A percentile compares a stretch with the other conserved stretches of the same genome.
phyloP scores from a whole-genome alignment of 2,113 vertebrate genomes.

The Fulica atra region DNA sequence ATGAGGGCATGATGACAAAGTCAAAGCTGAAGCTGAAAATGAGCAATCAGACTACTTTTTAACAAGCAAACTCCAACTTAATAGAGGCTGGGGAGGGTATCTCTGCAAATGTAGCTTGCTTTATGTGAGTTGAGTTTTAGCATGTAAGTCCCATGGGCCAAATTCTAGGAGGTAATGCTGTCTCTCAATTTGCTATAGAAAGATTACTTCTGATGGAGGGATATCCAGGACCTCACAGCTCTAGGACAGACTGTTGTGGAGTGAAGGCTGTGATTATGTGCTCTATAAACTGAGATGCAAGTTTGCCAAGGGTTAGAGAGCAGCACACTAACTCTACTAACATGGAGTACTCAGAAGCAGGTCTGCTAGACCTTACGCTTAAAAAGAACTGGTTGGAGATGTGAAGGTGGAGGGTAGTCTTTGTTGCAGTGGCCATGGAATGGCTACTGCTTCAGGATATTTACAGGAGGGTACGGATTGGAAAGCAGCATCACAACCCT shows the following conservation, averaged over 20 bases:
- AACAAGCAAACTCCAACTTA: not conserved
- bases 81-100: not conserved
- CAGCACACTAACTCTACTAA: too few species aligned
- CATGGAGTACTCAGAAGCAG: not conserved
- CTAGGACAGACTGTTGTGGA: not conserved
- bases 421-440: not conserved
- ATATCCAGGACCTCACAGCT: not conserved
- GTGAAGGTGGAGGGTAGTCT: not conserved
- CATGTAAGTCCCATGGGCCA: not conserved
- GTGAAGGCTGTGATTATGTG: not conserved
- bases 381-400: not conserved
- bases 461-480: not conserved
- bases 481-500: not conserved
- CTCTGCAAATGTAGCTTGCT: not conserved
- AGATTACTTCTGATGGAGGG: not conserved
- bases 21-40: constrained; percentile 66
- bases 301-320: not conserved
- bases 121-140: not conserved
- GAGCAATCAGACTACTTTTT: constrained; percentile 55
- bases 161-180: not conserved
- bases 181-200: not conserved
- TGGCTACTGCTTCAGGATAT: not conserved
- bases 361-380: not conserved
- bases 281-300: not conserved
- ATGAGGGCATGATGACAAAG: constrained; percentile 71